Conservation (phyloP, 2,797 vertebrate species). For the Synaphobranchus kaupii region DNA sequence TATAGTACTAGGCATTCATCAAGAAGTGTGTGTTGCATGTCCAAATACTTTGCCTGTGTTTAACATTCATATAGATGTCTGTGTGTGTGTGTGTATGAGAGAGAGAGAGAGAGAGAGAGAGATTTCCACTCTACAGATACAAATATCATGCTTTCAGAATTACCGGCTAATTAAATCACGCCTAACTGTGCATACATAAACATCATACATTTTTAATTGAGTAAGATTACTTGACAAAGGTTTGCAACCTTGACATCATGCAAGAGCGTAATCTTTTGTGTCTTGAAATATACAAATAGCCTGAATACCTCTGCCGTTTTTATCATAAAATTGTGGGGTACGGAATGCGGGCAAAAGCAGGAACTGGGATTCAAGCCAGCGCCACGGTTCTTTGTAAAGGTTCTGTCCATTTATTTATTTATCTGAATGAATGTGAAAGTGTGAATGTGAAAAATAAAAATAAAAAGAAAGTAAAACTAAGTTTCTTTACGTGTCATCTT, state of each 20-base stretch:
- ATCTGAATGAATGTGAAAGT: slow-evolving; percentile 35
- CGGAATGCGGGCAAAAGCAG: slow-evolving; percentile 49
- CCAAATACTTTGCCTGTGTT: neutral
- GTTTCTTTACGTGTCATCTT: neutral
- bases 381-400: slow-evolving; percentile 43
- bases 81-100: neutral
- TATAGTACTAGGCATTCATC: neutral
- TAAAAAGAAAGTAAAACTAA: neutral
- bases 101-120: no score
- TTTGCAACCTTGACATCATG: slow-evolving; percentile 27
- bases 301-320: slow-evolving; percentile 24
- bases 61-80: neutral
- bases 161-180: neutral
- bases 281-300: neutral
- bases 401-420: slow-evolving; percentile 53
- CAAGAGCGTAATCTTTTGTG: slow-evolving; percentile 13
- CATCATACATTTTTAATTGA: neutral
- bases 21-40: neutral
- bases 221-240: neutral
- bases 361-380: slow-evolving; percentile 48
- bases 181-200: neutral
- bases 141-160: neutral
- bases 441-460: slow-evolving; percentile 27
- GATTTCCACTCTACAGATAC: neutral
- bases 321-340: slow-evolving; percentile 52